These are phyloP conservation scores for Pomacea maculata DNA, from an alignment of 1,140 invertebrate genomes.

Conservation along the genomic window DNA sequence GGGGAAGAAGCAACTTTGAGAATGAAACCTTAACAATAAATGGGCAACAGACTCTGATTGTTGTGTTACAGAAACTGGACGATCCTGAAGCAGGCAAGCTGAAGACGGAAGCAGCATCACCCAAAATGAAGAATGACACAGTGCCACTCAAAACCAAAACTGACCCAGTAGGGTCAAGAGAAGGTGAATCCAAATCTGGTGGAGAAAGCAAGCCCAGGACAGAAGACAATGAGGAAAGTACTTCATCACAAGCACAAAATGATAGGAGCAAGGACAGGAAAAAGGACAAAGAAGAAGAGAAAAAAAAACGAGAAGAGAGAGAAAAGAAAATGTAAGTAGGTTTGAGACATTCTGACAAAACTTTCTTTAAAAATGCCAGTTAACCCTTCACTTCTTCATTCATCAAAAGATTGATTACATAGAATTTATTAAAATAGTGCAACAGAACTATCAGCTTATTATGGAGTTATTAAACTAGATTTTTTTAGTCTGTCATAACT, in stretches of 20 bases:
- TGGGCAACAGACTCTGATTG: slow-evolving; percentile 11
- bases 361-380: too few relatives aligned
- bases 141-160: not conserved
- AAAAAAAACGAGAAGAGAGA: slow-evolving; percentile 61
- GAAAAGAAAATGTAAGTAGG: slow-evolving; percentile 38
- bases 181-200: not conserved
- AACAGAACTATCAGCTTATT: too few relatives aligned
- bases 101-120: not conserved
- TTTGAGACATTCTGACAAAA: not conserved
- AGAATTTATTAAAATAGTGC: too few relatives aligned
- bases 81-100: not conserved
- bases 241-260: slow-evolving; percentile 10
- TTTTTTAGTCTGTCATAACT: too few relatives aligned
- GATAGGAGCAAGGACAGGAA: slow-evolving; percentile 10
- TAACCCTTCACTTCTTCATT: too few relatives aligned
- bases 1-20: too few relatives aligned
- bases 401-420: too few relatives aligned
- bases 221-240: slow-evolving; percentile 1
- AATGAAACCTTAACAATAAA: too few relatives aligned
- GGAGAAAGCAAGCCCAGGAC: not conserved
- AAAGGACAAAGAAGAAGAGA: slow-evolving; percentile 58
- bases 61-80: slow-evolving; percentile 15
- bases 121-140: not conserved
- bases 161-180: not conserved
- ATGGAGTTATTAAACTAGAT: too few relatives aligned